Evolutionary conservation across 2,113 vertebrate genomes (phyloP).

Genomic region (Channa argus): DNA sequence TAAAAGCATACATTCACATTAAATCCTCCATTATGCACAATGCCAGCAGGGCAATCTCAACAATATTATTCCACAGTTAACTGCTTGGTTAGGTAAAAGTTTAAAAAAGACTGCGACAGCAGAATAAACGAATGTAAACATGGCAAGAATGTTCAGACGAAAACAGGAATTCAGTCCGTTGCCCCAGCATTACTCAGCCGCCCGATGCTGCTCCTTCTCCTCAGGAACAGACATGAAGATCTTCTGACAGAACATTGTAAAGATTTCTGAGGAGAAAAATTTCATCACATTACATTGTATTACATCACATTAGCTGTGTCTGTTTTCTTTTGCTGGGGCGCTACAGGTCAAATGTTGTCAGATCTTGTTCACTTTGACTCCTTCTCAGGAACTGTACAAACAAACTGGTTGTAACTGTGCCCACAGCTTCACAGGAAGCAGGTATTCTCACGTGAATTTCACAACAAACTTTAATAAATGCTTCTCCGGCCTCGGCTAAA

Average conservation of each 20-base stretch:
- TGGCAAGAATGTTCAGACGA: slow-evolving; percentile 19
- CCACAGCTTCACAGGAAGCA: slow-evolving; percentile 3
- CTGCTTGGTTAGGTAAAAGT: slow-evolving; percentile 5
- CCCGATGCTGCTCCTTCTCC: slow-evolving; percentile 59
- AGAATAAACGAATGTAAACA: slow-evolving; percentile 60
- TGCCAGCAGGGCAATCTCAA: background rate
- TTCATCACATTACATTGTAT: slow-evolving; percentile 47
- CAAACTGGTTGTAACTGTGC: slow-evolving; percentile 19
- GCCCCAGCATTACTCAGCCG: slow-evolving; percentile 45
- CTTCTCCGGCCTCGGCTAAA: slow-evolving; percentile 23
- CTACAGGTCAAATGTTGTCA: slow-evolving; percentile 4
- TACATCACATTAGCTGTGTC: slow-evolving; percentile 23
- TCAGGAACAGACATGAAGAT: slow-evolving; percentile 84
- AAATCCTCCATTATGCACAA: slow-evolving; percentile 20
- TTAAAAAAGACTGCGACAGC: slow-evolving; percentile 13
- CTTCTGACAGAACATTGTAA: slow-evolving; percentile 84
- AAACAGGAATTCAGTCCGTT: slow-evolving; percentile 21
- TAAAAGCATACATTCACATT: slow-evolving; percentile 17
- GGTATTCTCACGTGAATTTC: slow-evolving; percentile 38
- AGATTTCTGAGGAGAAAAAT: slow-evolving; percentile 78
- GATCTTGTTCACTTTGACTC: slow-evolving; percentile 12
- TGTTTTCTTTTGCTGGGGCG: slow-evolving; percentile 25
- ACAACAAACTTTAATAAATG: slow-evolving; percentile 50
- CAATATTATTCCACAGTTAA: slow-evolving; percentile 1
- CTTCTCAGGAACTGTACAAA: slow-evolving; percentile 6